Percentiles rank a stretch among this genome's conserved stretches.
Conservation (phyloP, 2,888 invertebrate species). For the Herminia tarsipennalis region DNA sequence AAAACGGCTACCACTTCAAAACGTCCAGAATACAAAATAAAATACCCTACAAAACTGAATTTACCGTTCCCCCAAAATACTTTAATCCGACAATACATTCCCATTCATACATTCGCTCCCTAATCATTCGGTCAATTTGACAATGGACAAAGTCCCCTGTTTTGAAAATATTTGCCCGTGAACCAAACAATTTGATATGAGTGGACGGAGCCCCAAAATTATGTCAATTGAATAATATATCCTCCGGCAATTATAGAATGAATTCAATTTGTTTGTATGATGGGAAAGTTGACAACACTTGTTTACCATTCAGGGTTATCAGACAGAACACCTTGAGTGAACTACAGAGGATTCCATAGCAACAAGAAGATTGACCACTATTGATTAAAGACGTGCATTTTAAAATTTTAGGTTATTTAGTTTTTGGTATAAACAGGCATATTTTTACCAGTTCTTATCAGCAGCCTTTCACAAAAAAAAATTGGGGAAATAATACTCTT, state of each 20-base stretch:
- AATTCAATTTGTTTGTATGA: constrained; percentile 7
- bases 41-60: not conserved
- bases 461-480: no score
- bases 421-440: no score
- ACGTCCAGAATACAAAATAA: no score
- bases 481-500: no score
- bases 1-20: no score
- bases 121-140: constrained; percentile 83
- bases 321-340: not conserved
- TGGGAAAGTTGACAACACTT: constrained; percentile 4
- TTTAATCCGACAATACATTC: constrained; percentile 45
- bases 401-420: no score
- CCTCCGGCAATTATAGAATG: constrained; percentile 43
- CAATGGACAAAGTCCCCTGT: constrained; percentile 71
- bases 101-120: constrained; percentile 58
- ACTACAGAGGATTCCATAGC: no score
- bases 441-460: no score
- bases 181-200: constrained; percentile 76
- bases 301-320: no score
- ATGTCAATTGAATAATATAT: constrained; percentile 79
- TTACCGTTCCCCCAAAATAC: constrained; percentile 34
- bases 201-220: constrained; percentile 67
- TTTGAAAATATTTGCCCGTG: constrained; percentile 80
- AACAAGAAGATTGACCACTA: no score
- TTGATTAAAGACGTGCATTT: no score